A percentile compares a stretch with the other conserved stretches of the same genome.
phyloP scores from a whole-genome alignment of 2,888 invertebrate genomes.

The Athalia rosae region DNA sequence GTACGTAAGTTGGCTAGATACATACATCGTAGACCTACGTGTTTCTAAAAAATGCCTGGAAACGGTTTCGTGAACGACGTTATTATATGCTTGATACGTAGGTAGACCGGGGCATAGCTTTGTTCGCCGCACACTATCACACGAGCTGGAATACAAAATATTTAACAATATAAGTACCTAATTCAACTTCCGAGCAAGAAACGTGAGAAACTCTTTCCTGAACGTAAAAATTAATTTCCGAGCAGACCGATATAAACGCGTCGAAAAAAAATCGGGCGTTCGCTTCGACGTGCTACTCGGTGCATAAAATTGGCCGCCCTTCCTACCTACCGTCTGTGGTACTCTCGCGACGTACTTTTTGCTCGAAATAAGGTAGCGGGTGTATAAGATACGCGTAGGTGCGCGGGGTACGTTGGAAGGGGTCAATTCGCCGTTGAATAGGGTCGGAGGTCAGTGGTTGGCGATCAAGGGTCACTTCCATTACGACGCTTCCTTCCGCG shows the following conservation, averaged over 20 bases:
- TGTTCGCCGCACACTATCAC: conserved; percentile 4
- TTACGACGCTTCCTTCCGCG: conserved; percentile 46
- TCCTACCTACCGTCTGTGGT: neutral
- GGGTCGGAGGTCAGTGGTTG: conserved; percentile 45
- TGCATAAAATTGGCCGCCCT: conserved; percentile 18
- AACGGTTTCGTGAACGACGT: conserved; percentile 38
- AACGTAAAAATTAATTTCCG: neutral
- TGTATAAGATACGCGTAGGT: neutral
- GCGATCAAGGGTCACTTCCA: conserved; percentile 46
- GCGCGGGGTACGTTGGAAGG: neutral
- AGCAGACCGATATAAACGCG: neutral
- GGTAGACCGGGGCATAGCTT: conserved; percentile 33
- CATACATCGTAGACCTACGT: neutral
- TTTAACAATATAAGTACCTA: neutral
- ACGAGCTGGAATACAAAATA: neutral
- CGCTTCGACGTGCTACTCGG: neutral
- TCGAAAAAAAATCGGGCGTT: neutral
- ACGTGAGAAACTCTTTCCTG: conserved; percentile 32
- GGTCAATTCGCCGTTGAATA: conserved; percentile 35
- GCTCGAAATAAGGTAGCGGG: conserved; percentile 5
- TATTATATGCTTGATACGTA: conserved; percentile 28
- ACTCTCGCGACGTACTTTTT: neutral
- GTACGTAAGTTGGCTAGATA: neutral
- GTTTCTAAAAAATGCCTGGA: conserved; percentile 32
- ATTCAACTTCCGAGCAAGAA: neutral